phyloP scores from a whole-genome alignment of 2,797 vertebrate species.

The Alca torda region DNA sequence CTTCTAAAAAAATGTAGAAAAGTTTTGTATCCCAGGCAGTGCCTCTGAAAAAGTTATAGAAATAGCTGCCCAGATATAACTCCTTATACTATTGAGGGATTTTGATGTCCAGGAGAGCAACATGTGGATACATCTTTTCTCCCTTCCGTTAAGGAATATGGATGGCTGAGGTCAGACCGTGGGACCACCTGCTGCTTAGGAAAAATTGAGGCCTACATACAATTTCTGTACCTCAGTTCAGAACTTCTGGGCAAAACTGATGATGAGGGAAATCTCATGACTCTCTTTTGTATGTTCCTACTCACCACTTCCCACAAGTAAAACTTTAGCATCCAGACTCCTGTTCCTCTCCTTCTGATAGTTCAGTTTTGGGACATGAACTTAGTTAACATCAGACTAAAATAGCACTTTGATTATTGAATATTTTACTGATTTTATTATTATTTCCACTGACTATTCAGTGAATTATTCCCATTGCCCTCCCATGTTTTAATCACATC shows the following conservation, averaged over 20 bases:
- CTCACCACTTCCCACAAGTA: neutral
- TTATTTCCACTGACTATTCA: neutral
- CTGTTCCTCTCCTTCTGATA: neutral
- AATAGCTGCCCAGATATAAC: neutral
- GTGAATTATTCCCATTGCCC: neutral
- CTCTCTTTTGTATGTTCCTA: neutral
- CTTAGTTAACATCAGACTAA: neutral
- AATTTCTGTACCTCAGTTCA: neutral
- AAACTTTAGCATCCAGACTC: neutral
- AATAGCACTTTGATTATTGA: neutral
- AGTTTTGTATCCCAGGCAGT: neutral
- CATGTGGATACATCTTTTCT: neutral
- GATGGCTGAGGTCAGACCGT: neutral
- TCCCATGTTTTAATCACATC: neutral
- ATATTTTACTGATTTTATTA: neutral
- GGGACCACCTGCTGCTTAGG: neutral
- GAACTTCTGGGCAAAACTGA: neutral
- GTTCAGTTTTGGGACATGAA: neutral
- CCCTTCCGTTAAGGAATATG: neutral
- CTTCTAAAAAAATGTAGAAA: neutral
- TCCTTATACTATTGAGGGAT: neutral
- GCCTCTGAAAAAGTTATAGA: neutral
- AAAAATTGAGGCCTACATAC: neutral
- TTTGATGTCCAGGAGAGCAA: neutral
- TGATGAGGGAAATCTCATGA: neutral